Percentiles rank a stretch among this genome's conserved stretches.
Conservation (phyloP, 2,888 invertebrate species). For the Machimus atricapillus region DNA sequence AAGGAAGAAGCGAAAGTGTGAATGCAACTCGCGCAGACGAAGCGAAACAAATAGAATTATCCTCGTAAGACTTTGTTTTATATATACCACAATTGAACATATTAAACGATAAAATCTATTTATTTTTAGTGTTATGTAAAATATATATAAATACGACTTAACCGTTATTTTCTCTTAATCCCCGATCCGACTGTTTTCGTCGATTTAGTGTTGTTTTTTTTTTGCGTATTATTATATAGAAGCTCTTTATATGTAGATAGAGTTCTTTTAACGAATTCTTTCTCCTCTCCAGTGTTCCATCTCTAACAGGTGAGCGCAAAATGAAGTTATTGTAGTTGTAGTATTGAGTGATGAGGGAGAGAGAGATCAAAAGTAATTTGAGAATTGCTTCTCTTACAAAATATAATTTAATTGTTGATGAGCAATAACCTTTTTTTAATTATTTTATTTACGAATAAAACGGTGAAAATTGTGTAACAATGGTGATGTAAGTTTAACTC, state of each 20-base stretch:
- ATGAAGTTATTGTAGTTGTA: not conserved
- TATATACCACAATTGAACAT: slow-evolving; percentile 34
- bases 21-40: slow-evolving; percentile 9
- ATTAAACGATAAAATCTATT: slow-evolving; percentile 32
- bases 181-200: not conserved
- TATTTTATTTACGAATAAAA: slow-evolving; percentile 31
- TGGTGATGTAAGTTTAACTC: not conserved
- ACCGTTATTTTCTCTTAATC: slow-evolving; percentile 11
- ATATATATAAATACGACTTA: slow-evolving; percentile 13
- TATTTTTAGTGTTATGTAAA: slow-evolving; percentile 40
- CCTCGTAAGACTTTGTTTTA: slow-evolving; percentile 22
- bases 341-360: not conserved
- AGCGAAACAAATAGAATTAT: slow-evolving; percentile 18
- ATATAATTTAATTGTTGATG: slow-evolving; percentile 30
- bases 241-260: slow-evolving; percentile 27
- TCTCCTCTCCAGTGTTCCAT: not conserved
- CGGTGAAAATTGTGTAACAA: slow-evolving; percentile 19
- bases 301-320: not conserved
- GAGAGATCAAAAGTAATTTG: not conserved
- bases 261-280: slow-evolving; percentile 17
- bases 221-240: not conserved
- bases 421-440: slow-evolving; percentile 16
- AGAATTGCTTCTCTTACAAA: slow-evolving; percentile 27
- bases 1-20: slow-evolving; percentile 16
- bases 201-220: not conserved